Conservation (phyloP, 2,888 invertebrate species). For the Ecliptopera silaceata region DNA sequence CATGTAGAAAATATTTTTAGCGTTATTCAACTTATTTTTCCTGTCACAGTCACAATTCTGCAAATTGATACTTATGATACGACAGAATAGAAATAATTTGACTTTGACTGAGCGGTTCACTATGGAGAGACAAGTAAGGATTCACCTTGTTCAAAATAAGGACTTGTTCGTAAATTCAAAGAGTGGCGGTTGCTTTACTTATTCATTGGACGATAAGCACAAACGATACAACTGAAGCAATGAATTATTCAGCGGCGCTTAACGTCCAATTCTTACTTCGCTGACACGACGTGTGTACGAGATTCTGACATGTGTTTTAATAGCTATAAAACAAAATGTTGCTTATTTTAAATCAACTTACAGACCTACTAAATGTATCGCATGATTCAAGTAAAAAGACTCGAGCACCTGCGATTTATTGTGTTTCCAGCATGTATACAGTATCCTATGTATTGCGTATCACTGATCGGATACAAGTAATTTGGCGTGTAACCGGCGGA, state of each 20-base stretch:
- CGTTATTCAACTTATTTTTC: no score
- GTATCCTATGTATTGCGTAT: neutral
- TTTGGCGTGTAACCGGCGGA: constrained; percentile 8
- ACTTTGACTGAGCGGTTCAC: no score
- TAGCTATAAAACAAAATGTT: no score
- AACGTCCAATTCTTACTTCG: neutral
- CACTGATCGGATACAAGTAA: constrained; percentile 22
- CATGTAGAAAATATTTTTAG: no score
- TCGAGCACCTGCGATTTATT: neutral
- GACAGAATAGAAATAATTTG: no score
- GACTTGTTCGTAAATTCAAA: neutral
- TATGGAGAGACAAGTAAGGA: no score
- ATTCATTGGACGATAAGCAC: constrained; percentile 18
- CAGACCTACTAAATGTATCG: no score
- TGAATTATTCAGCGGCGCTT: constrained; percentile 11
- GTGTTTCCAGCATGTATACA: neutral
- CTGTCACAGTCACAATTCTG: no score
- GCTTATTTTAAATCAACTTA: no score
- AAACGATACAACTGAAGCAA: neutral
- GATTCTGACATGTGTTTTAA: no score
- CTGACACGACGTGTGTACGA: neutral
- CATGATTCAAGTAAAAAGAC: no score
- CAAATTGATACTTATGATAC: no score
- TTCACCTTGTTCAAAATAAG: neutral
- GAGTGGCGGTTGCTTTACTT: constrained; percentile 3